Base-by-base conservation (phyloP, 2,113 vertebrate genomes). In the Peromyscus leucopus region DNA sequence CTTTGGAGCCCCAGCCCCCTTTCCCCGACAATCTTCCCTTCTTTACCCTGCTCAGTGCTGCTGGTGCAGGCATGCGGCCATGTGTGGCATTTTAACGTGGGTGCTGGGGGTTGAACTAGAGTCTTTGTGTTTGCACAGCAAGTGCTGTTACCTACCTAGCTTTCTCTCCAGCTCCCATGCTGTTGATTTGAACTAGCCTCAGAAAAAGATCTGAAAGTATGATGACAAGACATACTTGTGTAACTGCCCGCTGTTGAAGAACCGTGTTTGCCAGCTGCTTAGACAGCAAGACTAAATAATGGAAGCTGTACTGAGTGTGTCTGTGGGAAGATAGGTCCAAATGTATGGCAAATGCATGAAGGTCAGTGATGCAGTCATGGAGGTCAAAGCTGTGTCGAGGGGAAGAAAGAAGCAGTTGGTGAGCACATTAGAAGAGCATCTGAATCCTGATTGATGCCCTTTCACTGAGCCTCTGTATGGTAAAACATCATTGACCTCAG, bases 131-230 rank as follows among this genome's bases (percentile, higher is more conserved):
- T 63, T 63, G 59, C n/a, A 42, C n/a, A 63, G n/a, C 15, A 31
- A 28, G 21, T 59, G 26, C 39, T 65, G 28, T 63, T 31, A 65
- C 13, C 24, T 1, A 31, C n/a, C 19, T 8, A 17, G 15, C 82
- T 15, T 65, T 65, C 39, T 85, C 39, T 17, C n/a, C 7, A 63
- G n/a, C 24, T 33, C 55, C 39, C 28, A 6, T 69, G 84, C 26
- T 22, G 2, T 83, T 2, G 92, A 24, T 90, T 65, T 96, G 88
- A 92, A 88, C 88, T 11, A 1, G 8, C 9, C 28, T 98, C 92
- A 93, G 79, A 88, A 85, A 48, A 94, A 89, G 71, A 83, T 87
- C 42, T 86, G 33, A 91, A 89, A 95, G 57, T 86, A 55, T 3
- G 8, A 96, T 91, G 65, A 21, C 92, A 57, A 86, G 61, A 57